Percentiles rank a stretch among this genome's conserved stretches.
Evolutionary conservation across 2,113 vertebrate species (phyloP).

Genomic region (Centropus unirufus): DNA sequence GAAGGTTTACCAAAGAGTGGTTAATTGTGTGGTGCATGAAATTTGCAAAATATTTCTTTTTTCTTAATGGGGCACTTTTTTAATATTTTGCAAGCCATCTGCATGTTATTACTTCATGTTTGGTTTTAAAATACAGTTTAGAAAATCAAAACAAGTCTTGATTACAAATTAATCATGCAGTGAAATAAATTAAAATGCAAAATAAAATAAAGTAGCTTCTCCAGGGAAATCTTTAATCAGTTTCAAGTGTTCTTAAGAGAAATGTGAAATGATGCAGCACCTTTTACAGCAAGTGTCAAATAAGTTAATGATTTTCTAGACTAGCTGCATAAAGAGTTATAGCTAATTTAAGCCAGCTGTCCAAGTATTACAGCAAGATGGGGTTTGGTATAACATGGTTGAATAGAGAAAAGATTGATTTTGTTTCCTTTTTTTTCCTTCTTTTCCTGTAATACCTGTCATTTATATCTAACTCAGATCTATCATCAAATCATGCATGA

Average conservation of each 20-base stretch:
- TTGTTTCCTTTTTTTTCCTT: background rate
- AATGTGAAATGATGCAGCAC: conserved; percentile 11
- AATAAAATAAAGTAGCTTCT: conserved; percentile 48
- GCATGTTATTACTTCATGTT: background rate
- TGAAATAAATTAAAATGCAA: conserved; percentile 53
- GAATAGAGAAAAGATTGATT: background rate
- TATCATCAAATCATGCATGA: background rate
- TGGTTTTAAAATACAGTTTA: conserved; percentile 57
- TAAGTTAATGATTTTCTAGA: background rate
- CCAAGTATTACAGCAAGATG: background rate
- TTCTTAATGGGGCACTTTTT: conserved; percentile 38
- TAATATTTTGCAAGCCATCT: conserved; percentile 45
- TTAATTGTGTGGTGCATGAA: conserved; percentile 4
- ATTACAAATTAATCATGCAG: conserved; percentile 56
- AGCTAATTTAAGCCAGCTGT: conserved; percentile 41
- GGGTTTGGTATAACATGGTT: background rate
- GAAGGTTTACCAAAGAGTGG: background rate
- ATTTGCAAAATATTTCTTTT: conserved; percentile 19
- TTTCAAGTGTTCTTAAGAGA: conserved; percentile 25
- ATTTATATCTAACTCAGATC: background rate
- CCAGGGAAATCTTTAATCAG: conserved; percentile 31
- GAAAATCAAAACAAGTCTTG: conserved; percentile 59
- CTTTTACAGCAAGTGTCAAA: conserved; percentile 33
- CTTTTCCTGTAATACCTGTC: background rate
- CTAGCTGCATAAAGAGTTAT: background rate